Evolutionary conservation across 2,797 vertebrate genomes (phyloP).

Genomic region (Allobates femoralis): DNA sequence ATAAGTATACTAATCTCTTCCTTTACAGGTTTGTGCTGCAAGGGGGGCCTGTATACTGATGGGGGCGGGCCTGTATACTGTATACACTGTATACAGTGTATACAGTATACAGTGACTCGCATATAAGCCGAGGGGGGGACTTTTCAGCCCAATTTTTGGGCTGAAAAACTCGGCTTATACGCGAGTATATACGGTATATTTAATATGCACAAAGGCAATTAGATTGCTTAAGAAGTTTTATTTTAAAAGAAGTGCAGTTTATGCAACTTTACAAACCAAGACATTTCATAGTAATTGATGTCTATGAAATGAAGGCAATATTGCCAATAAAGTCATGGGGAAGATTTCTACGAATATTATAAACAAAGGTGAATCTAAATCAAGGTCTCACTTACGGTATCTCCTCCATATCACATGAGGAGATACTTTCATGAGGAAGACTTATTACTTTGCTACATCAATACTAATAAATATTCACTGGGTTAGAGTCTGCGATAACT

Average conservation of each 20-base stretch:
- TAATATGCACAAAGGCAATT: no score
- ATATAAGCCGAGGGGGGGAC: no score
- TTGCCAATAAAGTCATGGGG: not conserved
- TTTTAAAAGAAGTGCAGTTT: not conserved
- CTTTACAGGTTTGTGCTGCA: no score
- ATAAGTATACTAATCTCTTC: no score
- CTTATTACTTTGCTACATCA: constrained; percentile 32
- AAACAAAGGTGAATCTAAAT: not conserved
- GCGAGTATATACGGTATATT: no score
- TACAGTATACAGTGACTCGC: no score
- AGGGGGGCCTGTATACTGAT: no score
- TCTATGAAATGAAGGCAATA: not conserved
- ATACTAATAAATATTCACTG: constrained; percentile 30
- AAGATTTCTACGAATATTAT: not conserved
- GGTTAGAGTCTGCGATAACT: constrained; percentile 9
- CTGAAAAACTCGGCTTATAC: no score
- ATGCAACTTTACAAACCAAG: not conserved
- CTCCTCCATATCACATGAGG: constrained; percentile 27
- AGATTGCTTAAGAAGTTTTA: no score
- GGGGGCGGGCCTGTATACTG: no score
- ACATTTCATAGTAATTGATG: not conserved
- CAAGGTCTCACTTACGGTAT: not conserved
- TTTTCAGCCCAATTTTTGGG: no score
- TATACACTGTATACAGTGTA: no score
- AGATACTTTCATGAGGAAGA: constrained; percentile 13